Evolutionary conservation across 2,113 vertebrate species (phyloP), one percentile per base, ranked within the genome.

Genomic region (Gymnogyps californianus): DNA sequence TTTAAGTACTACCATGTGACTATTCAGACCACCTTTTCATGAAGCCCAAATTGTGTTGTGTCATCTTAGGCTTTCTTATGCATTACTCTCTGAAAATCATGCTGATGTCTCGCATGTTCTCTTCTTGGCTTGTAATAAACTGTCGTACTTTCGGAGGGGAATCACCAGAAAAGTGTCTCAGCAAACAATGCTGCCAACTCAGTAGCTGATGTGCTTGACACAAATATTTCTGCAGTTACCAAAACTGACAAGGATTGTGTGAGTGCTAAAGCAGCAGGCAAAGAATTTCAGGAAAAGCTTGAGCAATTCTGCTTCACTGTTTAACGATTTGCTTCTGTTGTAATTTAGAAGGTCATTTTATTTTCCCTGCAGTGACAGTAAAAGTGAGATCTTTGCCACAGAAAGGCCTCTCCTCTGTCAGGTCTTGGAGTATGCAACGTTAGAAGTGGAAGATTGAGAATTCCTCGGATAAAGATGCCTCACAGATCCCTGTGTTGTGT

Each of bases 391-490:
- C 70, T 94, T 65, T 84, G 38, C 18, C 36, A 67, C 7, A 44
- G 25, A 79, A 75, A 36, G 10, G 22, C 25, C 46, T 70, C 32
- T 86, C 14, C 47, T 58, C 42, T 89, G 6, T 55, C 36, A 44
- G 21, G 19, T 58, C 49, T 85, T 11, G 2, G 31, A 81, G 6
- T 31, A 13, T 0, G 0, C 13, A 70, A 5, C 1, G 1, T 8
- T 52, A 19, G 11, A 72, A 87, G 42, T 24, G 25, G 42, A 67
- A 78, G 31, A 75, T 42, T 1, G 10, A 74, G 66, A 78, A 74
- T 55, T 72, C 26, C 51, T 77, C 4, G 2, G 28, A 58, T 38
- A 44, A 81, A 79, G 42, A 31, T 59, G 28, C 18, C n/a, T 79
- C 31, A 34, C 13, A 74, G 55, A 46, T 54, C 36, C 24, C 38